These are phyloP conservation scores for Corydoras maculifer DNA, from an alignment of 2,113 vertebrate species.

Conservation along the genomic window DNA sequence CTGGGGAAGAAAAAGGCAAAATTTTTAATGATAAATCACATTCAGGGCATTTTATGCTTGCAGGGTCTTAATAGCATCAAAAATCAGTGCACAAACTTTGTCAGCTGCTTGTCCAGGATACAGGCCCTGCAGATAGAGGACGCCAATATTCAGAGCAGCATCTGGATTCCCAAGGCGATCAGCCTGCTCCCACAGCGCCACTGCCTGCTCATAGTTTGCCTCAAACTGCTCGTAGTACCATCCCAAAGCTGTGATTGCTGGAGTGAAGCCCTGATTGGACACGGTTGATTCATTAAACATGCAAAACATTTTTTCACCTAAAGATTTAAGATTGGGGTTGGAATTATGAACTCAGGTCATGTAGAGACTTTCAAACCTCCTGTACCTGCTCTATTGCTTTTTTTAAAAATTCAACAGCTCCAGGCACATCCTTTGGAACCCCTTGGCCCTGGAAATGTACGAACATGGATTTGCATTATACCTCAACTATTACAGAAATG, in stretches of 20 bases:
- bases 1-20: slow-evolving; percentile 44
- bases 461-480: not conserved
- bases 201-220: slow-evolving; percentile 58
- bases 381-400: slow-evolving; percentile 67
- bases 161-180: slow-evolving; percentile 59
- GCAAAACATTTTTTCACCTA: not conserved
- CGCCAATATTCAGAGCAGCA: slow-evolving; percentile 69
- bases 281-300: not conserved
- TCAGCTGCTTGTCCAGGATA: slow-evolving; percentile 63
- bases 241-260: slow-evolving; percentile 68
- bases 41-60: too few species aligned
- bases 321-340: not conserved
- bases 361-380: not conserved
- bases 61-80: too few species aligned
- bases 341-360: too few species aligned
- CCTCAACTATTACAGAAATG: not conserved
- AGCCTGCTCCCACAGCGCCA: slow-evolving; percentile 66
- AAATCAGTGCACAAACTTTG: slow-evolving; percentile 34
- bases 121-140: slow-evolving; percentile 59
- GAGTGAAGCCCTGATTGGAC: slow-evolving; percentile 60
- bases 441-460: slow-evolving; percentile 63
- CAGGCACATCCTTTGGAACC: slow-evolving; percentile 62
- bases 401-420: slow-evolving; percentile 61
- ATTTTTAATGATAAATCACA: not conserved
- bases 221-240: slow-evolving; percentile 71